Evolutionary conservation across 2,113 vertebrate species (phyloP).

Genomic region (Upupa epops): DNA sequence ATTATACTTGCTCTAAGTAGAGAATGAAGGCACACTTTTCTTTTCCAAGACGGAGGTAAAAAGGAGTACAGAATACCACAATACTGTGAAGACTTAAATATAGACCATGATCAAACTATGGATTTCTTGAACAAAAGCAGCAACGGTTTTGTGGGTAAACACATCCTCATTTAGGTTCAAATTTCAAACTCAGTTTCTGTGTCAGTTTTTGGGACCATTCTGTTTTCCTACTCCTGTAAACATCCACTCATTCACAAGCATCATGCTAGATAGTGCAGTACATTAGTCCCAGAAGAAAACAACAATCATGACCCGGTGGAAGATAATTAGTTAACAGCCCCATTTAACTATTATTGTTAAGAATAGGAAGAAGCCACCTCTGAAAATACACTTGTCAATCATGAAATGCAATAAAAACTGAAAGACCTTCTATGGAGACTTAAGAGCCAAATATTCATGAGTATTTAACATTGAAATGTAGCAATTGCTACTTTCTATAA

Average conservation of each 20-base stretch:
- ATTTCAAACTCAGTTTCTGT: background rate
- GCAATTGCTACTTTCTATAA: background rate
- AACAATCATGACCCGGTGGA: background rate
- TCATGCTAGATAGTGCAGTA: background rate
- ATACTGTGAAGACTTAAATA: background rate
- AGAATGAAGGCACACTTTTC: background rate
- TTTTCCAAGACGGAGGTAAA: background rate
- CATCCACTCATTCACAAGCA: background rate
- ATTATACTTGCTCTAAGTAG: background rate
- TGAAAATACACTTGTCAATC: background rate
- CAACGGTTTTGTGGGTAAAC: background rate
- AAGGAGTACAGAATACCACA: background rate
- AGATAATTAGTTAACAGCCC: background rate
- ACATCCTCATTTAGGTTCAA: background rate
- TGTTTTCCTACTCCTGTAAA: background rate
- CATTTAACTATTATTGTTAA: background rate
- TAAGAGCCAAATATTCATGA: background rate
- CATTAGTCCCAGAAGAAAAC: background rate
- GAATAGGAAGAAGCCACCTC: background rate
- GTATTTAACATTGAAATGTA: background rate
- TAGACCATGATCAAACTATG: background rate
- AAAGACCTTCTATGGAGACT: background rate
- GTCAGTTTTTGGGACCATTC: background rate
- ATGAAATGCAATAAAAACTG: background rate
- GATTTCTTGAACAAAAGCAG: background rate